Evolutionary conservation across 2,888 invertebrate genomes (phyloP), one percentile per base, ranked within the genome.

Genomic region (Macaria notata): DNA sequence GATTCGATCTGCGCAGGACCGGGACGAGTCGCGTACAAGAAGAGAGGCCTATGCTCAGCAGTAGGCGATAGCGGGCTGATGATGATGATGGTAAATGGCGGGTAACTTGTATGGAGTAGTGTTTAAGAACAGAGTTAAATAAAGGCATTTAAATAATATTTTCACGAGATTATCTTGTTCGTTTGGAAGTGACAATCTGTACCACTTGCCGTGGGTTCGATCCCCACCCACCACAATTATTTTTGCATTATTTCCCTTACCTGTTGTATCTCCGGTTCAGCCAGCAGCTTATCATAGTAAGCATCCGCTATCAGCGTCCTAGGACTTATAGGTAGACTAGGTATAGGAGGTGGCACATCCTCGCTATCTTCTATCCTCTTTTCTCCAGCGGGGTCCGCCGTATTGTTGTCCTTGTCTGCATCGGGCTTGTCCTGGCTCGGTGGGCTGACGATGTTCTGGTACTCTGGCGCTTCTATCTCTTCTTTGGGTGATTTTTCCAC

Each of bases 231-330:
- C 1, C 19, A 1, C 19, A 19, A 19, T 19, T 19, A 19, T 19
- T 19, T 19, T 19, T 19, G 19, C 19, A 19, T 19, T 19, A 19
- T 19, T 19, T 19, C 19, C 19, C 19, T 50, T 9, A 78, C 78
- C 75, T 95, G 94, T 66, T 96, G 95, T 48, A 98, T 95, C 65
- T 97, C 96, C 0, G 96, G 94, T 72, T 97, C 96, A 0, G 79
- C 66, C 45, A 95, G 91, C 19, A 97, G 77, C 78, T 96, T 95
- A 64, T 96, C 96, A 60, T 95, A 94, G 78, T 96, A 97, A 2
- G 96, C 95, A 66, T 96, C 95, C 0, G 96, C 96, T n/a, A 88
- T 85, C 53, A 85, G 56, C 0, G 88, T 92, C 60, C 88, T 67
- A 0, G 88, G 88, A 57, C 84, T 88, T 3, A 93, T 84, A 0